These are phyloP conservation scores for Temnothorax longispinosus DNA, from an alignment of 1,140 invertebrate genomes.

Conservation along the genomic window DNA sequence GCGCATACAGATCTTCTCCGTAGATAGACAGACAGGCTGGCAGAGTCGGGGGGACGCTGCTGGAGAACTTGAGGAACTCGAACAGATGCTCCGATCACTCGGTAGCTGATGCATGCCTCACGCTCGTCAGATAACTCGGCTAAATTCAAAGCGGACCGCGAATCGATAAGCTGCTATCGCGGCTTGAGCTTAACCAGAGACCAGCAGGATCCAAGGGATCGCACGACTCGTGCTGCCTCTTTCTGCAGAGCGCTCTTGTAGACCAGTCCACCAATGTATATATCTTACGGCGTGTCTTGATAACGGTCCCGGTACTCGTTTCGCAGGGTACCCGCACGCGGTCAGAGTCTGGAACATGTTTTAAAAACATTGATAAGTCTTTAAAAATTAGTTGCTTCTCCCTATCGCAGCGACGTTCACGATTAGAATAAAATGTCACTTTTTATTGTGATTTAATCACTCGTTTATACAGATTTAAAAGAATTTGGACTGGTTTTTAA, in stretches of 20 bases:
- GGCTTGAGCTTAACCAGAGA: slow-evolving; percentile 68
- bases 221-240: slow-evolving; percentile 53
- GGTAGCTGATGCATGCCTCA: slow-evolving; percentile 73
- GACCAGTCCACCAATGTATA: not conserved
- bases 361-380: slow-evolving; percentile 22
- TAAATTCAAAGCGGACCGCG: slow-evolving; percentile 78
- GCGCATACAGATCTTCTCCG: slow-evolving; percentile 52
- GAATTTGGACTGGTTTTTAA: not conserved
- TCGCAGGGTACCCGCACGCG: not conserved
- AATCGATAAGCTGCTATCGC: slow-evolving; percentile 80
- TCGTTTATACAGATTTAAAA: not conserved
- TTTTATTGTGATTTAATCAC: not conserved
- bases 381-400: slow-evolving; percentile 1
- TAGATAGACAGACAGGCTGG: slow-evolving; percentile 35
- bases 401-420: not conserved
- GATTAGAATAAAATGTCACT: not conserved
- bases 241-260: slow-evolving; percentile 33
- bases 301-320: slow-evolving; percentile 65
- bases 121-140: slow-evolving; percentile 79
- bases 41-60: slow-evolving; percentile 36
- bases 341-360: not conserved
- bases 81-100: slow-evolving; percentile 72
- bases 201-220: slow-evolving; percentile 55
- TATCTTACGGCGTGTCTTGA: slow-evolving; percentile 70
- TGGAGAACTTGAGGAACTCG: slow-evolving; percentile 70